These are phyloP conservation scores for Phasia obesa DNA, from an alignment of 2,888 invertebrate species.

Conservation along the genomic window DNA sequence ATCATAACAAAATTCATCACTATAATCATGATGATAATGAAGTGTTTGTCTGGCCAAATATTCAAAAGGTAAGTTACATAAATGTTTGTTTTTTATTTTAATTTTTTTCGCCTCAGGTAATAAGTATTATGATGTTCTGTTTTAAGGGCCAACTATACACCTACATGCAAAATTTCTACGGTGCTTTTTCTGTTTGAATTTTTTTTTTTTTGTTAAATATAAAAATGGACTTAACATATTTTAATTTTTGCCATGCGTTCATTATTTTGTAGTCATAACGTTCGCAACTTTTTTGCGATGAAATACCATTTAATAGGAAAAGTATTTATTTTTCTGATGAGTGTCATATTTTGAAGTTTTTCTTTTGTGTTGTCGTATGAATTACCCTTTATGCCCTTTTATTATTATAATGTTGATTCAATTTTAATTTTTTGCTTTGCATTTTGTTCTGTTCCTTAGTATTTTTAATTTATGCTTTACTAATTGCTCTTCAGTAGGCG, in stretches of 20 bases:
- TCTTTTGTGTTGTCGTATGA: conserved; percentile 12
- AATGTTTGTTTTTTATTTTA: background rate
- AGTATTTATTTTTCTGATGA: background rate
- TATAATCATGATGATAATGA: conserved; percentile 32
- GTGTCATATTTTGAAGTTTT: conserved; percentile 17
- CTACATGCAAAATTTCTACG: background rate
- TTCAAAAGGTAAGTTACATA: conserved; percentile 55
- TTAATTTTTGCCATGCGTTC: background rate
- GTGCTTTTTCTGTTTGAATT: background rate
- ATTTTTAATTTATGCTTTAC: conserved; percentile 65
- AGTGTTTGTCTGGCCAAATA: conserved; percentile 22
- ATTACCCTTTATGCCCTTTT: conserved; percentile 65
- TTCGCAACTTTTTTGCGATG: background rate
- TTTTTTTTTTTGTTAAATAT: conserved; percentile 2
- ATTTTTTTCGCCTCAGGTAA: conserved; percentile 41
- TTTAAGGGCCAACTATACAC: background rate
- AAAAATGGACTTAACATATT: background rate
- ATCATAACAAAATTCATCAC: conserved; percentile 56
- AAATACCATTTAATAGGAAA: background rate
- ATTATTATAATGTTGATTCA: conserved; percentile 63
- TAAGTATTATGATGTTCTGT: background rate
- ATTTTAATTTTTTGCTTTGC: conserved; percentile 51
- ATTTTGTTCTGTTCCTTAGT: conserved; percentile 46
- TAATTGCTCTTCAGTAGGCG: conserved; percentile 69
- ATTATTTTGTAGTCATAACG: too few species aligned